phyloP scores from a whole-genome alignment of 2,888 invertebrate genomes.

The Patella ulyssiponensis region DNA sequence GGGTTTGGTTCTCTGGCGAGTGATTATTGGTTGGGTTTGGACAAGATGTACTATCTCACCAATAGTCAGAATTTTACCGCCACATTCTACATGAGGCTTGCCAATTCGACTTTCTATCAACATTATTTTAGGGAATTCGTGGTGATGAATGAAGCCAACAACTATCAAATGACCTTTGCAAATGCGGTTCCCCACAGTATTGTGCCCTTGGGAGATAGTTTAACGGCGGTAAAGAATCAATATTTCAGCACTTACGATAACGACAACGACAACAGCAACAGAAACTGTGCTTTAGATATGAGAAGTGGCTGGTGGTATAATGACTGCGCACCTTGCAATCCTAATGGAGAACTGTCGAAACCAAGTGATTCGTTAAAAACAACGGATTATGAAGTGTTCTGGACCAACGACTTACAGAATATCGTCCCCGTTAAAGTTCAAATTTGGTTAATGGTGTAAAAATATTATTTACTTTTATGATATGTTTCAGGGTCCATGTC shows the following conservation, averaged over 20 bases:
- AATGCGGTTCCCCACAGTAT: no score
- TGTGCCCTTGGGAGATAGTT: no score
- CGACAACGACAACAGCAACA: not conserved
- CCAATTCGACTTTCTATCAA: not conserved
- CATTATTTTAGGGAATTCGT: constrained; percentile 5
- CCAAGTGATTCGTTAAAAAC: no score
- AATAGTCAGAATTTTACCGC: constrained; percentile 3
- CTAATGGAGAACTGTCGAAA: not conserved
- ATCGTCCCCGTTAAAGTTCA: no score
- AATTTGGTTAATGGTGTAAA: no score
- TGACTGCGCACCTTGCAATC: constrained; percentile 13
- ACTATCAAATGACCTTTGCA: not conserved
- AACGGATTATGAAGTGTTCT: no score
- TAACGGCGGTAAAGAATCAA: no score
- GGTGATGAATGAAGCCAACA: not conserved
- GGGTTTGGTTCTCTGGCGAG: constrained; percentile 14
- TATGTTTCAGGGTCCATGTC: no score
- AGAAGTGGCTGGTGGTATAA: constrained; percentile 13
- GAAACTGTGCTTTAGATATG: constrained; percentile 1
- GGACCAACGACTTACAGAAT: no score
- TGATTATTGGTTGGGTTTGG: constrained; percentile 22
- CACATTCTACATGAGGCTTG: not conserved
- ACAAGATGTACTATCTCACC: constrained; percentile 26
- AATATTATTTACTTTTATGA: no score
- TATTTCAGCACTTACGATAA: no score